Evolutionary conservation across 1,140 invertebrate genomes (phyloP), one percentile per base, ranked within the genome.

Genomic region (Campoletis sonorensis): DNA sequence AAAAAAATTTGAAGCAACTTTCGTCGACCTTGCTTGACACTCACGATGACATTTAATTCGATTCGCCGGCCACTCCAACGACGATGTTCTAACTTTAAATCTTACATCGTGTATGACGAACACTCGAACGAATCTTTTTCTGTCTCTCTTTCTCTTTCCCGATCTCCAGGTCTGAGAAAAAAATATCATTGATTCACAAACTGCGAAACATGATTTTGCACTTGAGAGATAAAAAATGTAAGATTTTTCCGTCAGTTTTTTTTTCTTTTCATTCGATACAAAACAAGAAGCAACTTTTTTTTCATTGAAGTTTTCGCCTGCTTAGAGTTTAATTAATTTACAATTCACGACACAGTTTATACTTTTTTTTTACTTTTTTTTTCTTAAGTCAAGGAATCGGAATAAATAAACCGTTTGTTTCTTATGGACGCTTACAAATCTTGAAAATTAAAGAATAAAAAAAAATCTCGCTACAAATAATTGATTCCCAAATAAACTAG

Each of bases 31-130:
- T 75, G 72, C 26, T 54, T 54, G 33, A n/a, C 40, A 49, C 70
- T 27, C 15, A n/a, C 23, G 72, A 75, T 75, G 72, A 75, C 72
- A 75, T 75, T 75, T 75, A 54, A 54, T 30, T 75, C 72, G 72
- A 75, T 75, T 58, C 72, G 72, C 27, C 26, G 72, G 26, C 49
- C 7, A 26, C 72, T 18, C 11, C 51, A 11, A 54, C 51, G 51
- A 54, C 10, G 30, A 49, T 18, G 72, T 75, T 75, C 72, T 75
- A 75, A 75, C 72, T 75, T 54, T 75, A 75, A 75, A 73, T 45
- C 30, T 37, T 37, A 45, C 40, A 15, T 10, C 68, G 33, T 26
- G 16, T 54, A 54, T 54, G 51, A 54, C 51, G 51, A 54, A 54
- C 51, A 1, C 51, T 54, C 51, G 68, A 33, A 33, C 68, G 64